Percentiles rank a stretch among this genome's conserved stretches.
phyloP scores from a whole-genome alignment of 2,888 invertebrate species.

The Patella ulyssiponensis region DNA sequence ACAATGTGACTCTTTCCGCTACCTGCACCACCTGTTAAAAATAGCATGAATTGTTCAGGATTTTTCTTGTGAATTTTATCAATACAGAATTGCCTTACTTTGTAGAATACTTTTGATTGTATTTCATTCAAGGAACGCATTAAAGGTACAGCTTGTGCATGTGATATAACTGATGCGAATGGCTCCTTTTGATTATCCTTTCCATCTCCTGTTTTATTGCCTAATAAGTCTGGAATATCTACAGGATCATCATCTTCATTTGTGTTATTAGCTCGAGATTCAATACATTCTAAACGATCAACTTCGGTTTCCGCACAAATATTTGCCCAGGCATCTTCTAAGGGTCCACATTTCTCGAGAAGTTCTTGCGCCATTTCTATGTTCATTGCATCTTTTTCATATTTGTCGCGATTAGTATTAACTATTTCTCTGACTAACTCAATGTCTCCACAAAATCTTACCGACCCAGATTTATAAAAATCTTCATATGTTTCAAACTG shows the following conservation, averaged over 20 bases:
- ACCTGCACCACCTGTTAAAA: conserved; percentile 26
- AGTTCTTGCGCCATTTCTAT: background rate
- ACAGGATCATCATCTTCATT: background rate
- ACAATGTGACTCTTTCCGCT: conserved; percentile 22
- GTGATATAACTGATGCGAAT: background rate
- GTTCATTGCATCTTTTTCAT: conserved; percentile 31
- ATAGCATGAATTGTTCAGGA: conserved; percentile 20
- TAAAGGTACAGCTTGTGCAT: background rate
- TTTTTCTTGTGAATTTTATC: background rate
- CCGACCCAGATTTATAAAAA: background rate
- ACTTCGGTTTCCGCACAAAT: conserved; percentile 9
- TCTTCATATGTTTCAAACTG: background rate
- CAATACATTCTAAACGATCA: background rate
- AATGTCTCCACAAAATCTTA: background rate
- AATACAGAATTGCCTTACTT: conserved; percentile 20
- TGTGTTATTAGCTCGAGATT: conserved; percentile 13
- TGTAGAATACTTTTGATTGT: background rate
- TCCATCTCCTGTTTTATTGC: background rate
- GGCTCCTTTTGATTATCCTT: conserved; percentile 23
- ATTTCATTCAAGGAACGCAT: background rate
- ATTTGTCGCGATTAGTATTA: background rate
- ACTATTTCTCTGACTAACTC: background rate
- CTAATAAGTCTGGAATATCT: background rate
- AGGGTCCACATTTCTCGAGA: conserved; percentile 38
- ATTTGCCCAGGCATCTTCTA: conserved; percentile 20